Evolutionary conservation across 2,113 vertebrate genomes (phyloP).

Genomic region (Centropus unirufus): DNA sequence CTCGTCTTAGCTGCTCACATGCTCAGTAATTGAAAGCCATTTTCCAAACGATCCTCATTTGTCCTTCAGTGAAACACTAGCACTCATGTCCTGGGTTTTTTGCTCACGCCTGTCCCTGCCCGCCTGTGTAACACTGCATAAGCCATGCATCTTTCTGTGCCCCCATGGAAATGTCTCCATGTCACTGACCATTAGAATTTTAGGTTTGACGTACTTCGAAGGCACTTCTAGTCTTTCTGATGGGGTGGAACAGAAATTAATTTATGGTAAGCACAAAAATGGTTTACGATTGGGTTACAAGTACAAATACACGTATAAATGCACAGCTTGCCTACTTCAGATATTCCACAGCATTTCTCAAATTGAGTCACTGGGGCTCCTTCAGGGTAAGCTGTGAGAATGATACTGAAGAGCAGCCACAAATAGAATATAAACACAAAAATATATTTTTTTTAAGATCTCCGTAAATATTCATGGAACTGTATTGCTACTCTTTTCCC

Average conservation of each 20-base stretch:
- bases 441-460: background rate
- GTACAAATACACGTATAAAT: background rate
- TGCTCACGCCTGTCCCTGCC: background rate
- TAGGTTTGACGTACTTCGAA: background rate
- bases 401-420: background rate
- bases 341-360: background rate
- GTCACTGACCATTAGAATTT: background rate
- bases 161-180: background rate
- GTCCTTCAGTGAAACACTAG: background rate
- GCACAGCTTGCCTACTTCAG: background rate
- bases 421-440: background rate
- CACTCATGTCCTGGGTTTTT: background rate
- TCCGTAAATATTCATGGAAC: background rate
- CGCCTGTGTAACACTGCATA: background rate
- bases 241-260: background rate
- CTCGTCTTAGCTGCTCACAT: background rate
- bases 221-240: background rate
- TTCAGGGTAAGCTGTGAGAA: background rate
- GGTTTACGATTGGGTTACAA: background rate
- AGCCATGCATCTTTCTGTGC: background rate
- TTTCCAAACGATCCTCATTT: background rate
- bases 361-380: background rate
- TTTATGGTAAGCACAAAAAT: background rate
- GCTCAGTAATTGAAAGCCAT: background rate
- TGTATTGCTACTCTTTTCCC: background rate